Base-by-base conservation (phyloP, 2,888 invertebrate genomes). In the Phalera bucephala region DNA sequence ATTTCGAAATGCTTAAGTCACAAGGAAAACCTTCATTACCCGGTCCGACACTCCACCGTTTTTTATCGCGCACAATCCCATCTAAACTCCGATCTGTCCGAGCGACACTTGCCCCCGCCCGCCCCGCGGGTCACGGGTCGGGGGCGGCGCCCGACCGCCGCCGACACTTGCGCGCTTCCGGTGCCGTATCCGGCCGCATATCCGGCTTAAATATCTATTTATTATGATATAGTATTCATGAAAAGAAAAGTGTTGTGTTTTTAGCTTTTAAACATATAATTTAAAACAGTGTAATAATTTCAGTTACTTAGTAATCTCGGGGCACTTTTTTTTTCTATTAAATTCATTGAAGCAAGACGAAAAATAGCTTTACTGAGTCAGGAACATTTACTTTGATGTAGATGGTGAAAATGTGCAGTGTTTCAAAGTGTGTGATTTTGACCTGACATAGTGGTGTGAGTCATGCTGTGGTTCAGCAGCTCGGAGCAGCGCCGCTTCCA, bases 391-490 rank as follows among this genome's bases (percentile, higher is more conserved):
- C n/a, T n/a, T n/a, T n/a, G n/a, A n/a, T n/a, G n/a, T n/a, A n/a
- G n/a, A n/a, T n/a, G n/a, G n/a, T n/a, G n/a, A n/a, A n/a, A n/a
- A n/a, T n/a, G n/a, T n/a, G n/a, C n/a, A n/a, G n/a, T n/a, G n/a
- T n/a, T n/a, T n/a, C n/a, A n/a, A n/a, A n/a, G n/a, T n/a, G n/a
- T n/a, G n/a, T n/a, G n/a, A n/a, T n/a, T 17, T 17, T 17, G 17
- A 17, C 3, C 3, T 17, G 17, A 3, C 30, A 9, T 12, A 30
- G 22, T 11, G 42, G 2, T 2, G 2, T 2, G 12, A 30, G 66
- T 36, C 33, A 87, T 87, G 85, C 42, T 88, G 81, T 88, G 88
- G 88, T 64, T 88, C 48, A 75, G 76, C 42, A 52, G 80, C 35
- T 51, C 68, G 44, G 85, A 82, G 41, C 85, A 80, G 45, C 78